Evolutionary conservation across 2,888 invertebrate genomes (phyloP), one percentile per base, ranked within the genome.

Genomic region (Altica lythri): DNA sequence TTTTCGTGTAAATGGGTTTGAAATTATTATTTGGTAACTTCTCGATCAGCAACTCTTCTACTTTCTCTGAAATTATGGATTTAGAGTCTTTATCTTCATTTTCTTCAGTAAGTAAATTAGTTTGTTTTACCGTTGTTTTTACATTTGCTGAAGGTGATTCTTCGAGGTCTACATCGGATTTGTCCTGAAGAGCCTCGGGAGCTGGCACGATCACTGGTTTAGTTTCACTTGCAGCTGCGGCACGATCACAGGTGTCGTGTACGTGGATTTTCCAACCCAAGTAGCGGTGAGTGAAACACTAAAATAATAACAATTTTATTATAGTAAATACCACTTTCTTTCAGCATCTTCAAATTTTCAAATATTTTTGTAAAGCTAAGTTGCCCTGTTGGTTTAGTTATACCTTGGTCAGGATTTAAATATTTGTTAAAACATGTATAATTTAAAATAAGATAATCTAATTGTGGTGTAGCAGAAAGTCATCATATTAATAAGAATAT

Each of bases 181-280:
- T 53, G 48, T 44, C 73, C 72, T 47, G 71, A 30, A 76, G 64
- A 49, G 74, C 72, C 5, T 60, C 60, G 5, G 71, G 69, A 6
- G 69, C 63, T 9, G 78, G 76, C 2, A 77, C 75, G 1, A 75
- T 70, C 2, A 78, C 67, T 3, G 73, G 74, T 60, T 81, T 78
- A 2, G 78, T 76, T 61, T 84, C 82, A 56, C 84, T 85, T 14
- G 80, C 83, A 1, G 76, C 76, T 35, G 75, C 72, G 52, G 73
- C 69, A 12, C 73, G 75, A 61, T 91, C 89, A 70, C 93, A 94
- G 37, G 83, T 81, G 74, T 96, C 94, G 60, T 89, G 80, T 1
- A 97, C 92, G 75, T 92, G 88, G 67, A 97, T 95, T 78, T 92
- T 94, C 93, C 95, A 95, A 42, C 96, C 96, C 69, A 96, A 85